Evolutionary conservation across 2,888 invertebrate species (phyloP).

Genomic region (Synanthedon formicaeformis): DNA sequence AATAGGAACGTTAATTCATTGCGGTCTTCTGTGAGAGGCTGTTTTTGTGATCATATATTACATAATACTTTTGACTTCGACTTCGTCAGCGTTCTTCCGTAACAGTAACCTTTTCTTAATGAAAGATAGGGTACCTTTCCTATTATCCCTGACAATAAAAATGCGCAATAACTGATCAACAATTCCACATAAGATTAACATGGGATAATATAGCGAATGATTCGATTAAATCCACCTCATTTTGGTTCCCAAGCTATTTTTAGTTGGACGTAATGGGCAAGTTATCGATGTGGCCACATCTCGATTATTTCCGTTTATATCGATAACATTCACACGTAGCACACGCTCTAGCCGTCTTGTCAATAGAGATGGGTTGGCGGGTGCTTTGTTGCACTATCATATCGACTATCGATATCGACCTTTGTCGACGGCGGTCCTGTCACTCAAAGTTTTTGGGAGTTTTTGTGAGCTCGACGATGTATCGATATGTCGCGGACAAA

Average conservation of each 20-base stretch:
- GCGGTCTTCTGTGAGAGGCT: too few relatives aligned
- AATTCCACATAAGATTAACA: not conserved
- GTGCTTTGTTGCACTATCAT: conserved; percentile 57
- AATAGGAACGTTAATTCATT: too few relatives aligned
- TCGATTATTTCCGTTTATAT: conserved; percentile 56
- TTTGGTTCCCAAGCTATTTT: conserved; percentile 43
- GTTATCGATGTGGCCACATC: conserved; percentile 54
- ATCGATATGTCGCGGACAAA: conserved; percentile 34
- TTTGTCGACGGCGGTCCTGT: conserved; percentile 65
- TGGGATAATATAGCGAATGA: conserved; percentile 1
- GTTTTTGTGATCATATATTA: too few relatives aligned
- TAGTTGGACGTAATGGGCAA: conserved; percentile 53
- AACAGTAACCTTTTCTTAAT: too few relatives aligned
- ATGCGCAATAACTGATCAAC: too few relatives aligned
- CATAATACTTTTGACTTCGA: too few relatives aligned
- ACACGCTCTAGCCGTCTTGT: conserved; percentile 59
- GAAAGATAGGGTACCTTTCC: too few relatives aligned
- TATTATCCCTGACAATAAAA: too few relatives aligned
- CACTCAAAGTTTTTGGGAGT: conserved; percentile 58
- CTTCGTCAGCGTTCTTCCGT: too few relatives aligned
- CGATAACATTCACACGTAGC: conserved; percentile 69
- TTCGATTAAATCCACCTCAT: conserved; percentile 36
- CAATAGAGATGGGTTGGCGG: conserved; percentile 59
- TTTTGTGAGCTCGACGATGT: conserved; percentile 51
- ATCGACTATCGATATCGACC: conserved; percentile 49